Conservation (phyloP, 1,140 invertebrate genomes). For the Drosophila burlai region DNA sequence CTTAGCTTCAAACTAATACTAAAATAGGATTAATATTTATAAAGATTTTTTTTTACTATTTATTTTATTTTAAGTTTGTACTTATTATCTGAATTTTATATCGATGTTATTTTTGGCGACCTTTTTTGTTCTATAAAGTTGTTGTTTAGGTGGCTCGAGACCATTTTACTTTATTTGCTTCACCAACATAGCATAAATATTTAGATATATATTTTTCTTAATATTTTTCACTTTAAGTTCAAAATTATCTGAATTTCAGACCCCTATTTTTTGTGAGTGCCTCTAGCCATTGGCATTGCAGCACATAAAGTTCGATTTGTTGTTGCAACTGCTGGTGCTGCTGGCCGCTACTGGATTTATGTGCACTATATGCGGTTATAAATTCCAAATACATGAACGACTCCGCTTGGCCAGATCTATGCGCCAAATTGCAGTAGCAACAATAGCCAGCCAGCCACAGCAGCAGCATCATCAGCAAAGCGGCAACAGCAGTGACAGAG, state of each 20-base stretch:
- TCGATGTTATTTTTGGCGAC: too few relatives aligned
- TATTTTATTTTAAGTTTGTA: too few relatives aligned
- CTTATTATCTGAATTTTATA: too few relatives aligned
- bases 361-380: constrained; percentile 83
- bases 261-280: not conserved
- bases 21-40: too few relatives aligned
- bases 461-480: constrained; percentile 38
- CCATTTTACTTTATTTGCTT: too few relatives aligned
- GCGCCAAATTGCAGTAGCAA: constrained; percentile 75
- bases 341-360: constrained; percentile 70
- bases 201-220: too few relatives aligned
- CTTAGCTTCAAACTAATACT: too few relatives aligned
- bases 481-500: constrained; percentile 37
- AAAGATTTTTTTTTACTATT: too few relatives aligned
- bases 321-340: constrained; percentile 44
- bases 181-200: too few relatives aligned
- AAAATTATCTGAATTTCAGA: not conserved
- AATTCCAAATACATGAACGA: constrained; percentile 82
- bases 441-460: constrained; percentile 11
- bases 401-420: constrained; percentile 74
- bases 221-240: not conserved
- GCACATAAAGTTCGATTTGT: constrained; percentile 82
- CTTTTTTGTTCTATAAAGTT: too few relatives aligned
- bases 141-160: too few relatives aligned
- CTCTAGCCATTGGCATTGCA: constrained; percentile 73